Evolutionary conservation across 1,140 invertebrate species (phyloP), one percentile per base, ranked within the genome.

Genomic region (Mylabris phalerata): DNA sequence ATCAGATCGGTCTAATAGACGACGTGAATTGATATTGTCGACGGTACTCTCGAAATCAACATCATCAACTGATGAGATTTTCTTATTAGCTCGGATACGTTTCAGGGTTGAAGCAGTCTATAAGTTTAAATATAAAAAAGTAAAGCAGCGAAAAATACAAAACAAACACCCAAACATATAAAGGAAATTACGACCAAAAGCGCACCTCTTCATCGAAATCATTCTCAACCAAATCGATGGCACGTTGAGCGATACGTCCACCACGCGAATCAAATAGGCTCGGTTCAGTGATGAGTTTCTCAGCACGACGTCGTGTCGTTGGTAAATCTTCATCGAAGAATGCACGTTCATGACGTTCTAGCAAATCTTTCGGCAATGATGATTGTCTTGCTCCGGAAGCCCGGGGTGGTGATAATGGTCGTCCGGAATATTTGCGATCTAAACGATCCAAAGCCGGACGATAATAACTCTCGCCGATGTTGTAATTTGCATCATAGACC

Each of bases 401-500:
- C 61, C 73, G 72, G 40, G 62, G 63, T 5, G 76, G 71, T 41
- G 77, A 80, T 41, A 75, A 70, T 48, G 71, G 79, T 45, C 71
- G 74, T 3, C 76, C 77, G 32, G 82, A 80, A 62, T 81, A 80
- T 73, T 88, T 88, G 52, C 85, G 79, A 70, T 90, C 86, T 63
- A 90, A 73, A 54, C 84, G 78, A 71, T 89, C 85, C 19, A 90
- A 77, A 62, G 86, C 82, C 9, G 85, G 81, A 59, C 83, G 84
- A 75, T 89, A 89, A 71, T 88, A 88, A 62, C 84, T 86, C 70
- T 89, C 84, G 44, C 87, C 86, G 71, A 87, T 86, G 74, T 88
- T 83, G 73, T 89, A 89, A 69, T 89, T 90, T 71, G 86, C 87
- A 67, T 88, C 85, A 68, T 90, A 89, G 60, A 90, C 83, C 70